Percentiles rank a stretch among this genome's conserved stretches.
Conservation (phyloP, 1,140 invertebrate species). For the Aradophagus sp. region DNA sequence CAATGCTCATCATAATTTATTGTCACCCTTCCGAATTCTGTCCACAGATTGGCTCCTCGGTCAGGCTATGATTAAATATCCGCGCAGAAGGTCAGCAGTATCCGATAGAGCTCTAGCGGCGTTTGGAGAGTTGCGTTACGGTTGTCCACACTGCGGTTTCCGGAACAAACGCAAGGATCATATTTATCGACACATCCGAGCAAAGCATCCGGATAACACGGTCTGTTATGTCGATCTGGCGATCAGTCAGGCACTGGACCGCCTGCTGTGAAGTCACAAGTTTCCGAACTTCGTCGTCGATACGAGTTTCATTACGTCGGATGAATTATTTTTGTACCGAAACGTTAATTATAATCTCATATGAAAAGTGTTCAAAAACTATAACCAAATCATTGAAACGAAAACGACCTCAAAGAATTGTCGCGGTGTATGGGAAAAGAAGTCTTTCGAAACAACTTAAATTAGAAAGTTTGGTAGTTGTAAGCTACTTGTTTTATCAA, state of each 20-base stretch:
- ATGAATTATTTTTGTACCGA: too few relatives aligned
- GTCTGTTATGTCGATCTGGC: slow-evolving; percentile 52
- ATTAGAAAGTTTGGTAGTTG: too few relatives aligned
- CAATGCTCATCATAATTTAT: slow-evolving; percentile 18
- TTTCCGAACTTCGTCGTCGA: too few relatives aligned
- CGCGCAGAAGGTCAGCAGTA: slow-evolving; percentile 22
- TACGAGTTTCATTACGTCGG: too few relatives aligned
- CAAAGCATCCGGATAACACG: slow-evolving; percentile 47
- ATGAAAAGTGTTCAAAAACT: too few relatives aligned
- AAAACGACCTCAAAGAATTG: too few relatives aligned
- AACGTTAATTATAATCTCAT: too few relatives aligned
- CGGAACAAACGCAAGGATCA: slow-evolving; percentile 56
- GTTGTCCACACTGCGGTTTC: slow-evolving; percentile 52
- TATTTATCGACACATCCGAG: slow-evolving; percentile 53
- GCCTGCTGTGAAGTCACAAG: slow-evolving; percentile 34
- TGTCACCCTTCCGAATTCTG: slow-evolving; percentile 39
- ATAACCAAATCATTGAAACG: too few relatives aligned
- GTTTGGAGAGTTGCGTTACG: slow-evolving; percentile 42
- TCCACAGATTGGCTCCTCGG: slow-evolving; percentile 52
- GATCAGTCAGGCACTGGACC: slow-evolving; percentile 47
- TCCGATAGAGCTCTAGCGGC: slow-evolving; percentile 8
- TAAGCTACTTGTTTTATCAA: too few relatives aligned
- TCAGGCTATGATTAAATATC: slow-evolving; percentile 47
- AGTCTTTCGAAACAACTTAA: too few relatives aligned
- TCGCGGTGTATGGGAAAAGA: too few relatives aligned